Percentiles rank a stretch among this genome's conserved stretches.
These are phyloP conservation scores for Oryzias melastigma DNA, from an alignment of 2,113 vertebrate genomes.

Conservation along the genomic window DNA sequence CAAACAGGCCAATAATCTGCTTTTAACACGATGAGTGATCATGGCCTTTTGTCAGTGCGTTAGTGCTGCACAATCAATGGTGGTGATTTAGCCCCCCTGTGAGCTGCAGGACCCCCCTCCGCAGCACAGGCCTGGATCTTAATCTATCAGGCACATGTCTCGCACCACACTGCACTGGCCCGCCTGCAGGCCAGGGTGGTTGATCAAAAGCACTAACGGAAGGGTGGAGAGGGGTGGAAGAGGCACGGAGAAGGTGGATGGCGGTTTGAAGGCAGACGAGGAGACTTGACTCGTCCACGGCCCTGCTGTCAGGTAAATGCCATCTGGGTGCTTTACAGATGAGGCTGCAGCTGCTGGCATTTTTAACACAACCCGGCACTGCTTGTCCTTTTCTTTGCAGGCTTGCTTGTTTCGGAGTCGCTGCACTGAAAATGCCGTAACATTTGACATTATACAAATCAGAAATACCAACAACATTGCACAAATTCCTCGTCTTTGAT, in stretches of 20 bases:
- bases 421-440: conserved; percentile 1
- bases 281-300: conserved; percentile 26
- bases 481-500: neutral
- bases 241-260: conserved; percentile 9
- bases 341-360: conserved; percentile 57
- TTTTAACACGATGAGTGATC: conserved; percentile 81
- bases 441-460: conserved; percentile 20
- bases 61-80: conserved; percentile 75
- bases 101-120: conserved; percentile 44
- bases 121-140: conserved; percentile 42
- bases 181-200: conserved; percentile 25
- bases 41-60: conserved; percentile 70
- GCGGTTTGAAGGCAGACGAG: conserved; percentile 19
- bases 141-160: conserved; percentile 60
- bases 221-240: conserved; percentile 11
- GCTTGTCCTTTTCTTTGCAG: conserved; percentile 27
- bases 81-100: conserved; percentile 70
- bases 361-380: conserved; percentile 50
- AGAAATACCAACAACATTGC: conserved; percentile 13
- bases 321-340: conserved; percentile 62
- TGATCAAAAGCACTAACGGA: conserved; percentile 17
- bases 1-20: conserved; percentile 77
- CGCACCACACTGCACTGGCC: conserved; percentile 33
- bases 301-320: conserved; percentile 66
- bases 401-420: conserved; percentile 24